Conservation (phyloP, 2,113 vertebrate genomes). For the Hyla sarda region DNA sequence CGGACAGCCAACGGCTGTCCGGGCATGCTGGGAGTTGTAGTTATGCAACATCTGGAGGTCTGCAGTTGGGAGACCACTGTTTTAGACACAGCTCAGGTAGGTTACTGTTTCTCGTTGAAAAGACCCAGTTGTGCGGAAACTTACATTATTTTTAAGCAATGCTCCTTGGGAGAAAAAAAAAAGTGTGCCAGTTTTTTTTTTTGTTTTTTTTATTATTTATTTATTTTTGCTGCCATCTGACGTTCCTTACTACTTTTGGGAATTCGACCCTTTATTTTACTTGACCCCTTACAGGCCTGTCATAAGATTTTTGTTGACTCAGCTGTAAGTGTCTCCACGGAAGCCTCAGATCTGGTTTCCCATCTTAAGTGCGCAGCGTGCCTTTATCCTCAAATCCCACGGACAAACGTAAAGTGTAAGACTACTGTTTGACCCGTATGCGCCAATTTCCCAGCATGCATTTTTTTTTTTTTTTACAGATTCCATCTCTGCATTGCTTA, state of each 20-base stretch:
- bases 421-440: not conserved
- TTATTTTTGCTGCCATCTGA: not conserved
- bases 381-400: not conserved
- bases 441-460: not conserved
- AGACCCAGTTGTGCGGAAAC: too few species aligned
- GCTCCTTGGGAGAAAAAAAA: too few species aligned
- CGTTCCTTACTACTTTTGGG: not conserved
- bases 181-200: not conserved
- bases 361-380: slow-evolving; percentile 9
- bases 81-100: too few species aligned
- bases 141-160: too few species aligned
- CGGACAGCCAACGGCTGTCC: too few species aligned
- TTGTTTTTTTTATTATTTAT: not conserved
- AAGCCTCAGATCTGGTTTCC: slow-evolving; percentile 27
- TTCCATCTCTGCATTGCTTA: not conserved
- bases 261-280: slow-evolving; percentile 9
- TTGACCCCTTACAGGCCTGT: not conserved
- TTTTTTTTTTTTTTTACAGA: not conserved
- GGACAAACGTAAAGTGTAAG: not conserved
- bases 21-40: too few species aligned
- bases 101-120: too few species aligned
- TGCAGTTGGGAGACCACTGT: too few species aligned
- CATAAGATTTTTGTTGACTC: slow-evolving; percentile 35
- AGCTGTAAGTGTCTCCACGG: slow-evolving; percentile 7
- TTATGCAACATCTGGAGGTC: too few species aligned